phyloP scores from a whole-genome alignment of 2,113 vertebrate species.

The Delphinus delphis region DNA sequence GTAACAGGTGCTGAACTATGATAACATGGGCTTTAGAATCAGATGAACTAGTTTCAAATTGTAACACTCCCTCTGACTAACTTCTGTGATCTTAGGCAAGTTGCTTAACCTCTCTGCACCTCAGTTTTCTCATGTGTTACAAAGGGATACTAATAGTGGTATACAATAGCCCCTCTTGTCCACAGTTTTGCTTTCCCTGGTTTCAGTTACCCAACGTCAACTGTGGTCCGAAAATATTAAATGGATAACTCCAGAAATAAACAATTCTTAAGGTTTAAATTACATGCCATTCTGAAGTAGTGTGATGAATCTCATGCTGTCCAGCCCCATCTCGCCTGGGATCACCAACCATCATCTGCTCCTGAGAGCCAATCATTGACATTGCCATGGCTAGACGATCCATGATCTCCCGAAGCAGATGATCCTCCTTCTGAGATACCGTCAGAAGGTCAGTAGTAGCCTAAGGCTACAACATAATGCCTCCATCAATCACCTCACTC shows the following conservation, averaged over 20 bases:
- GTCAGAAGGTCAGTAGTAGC: too few species aligned
- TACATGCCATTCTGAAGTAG: neutral
- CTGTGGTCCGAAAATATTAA: neutral
- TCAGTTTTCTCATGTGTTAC: neutral
- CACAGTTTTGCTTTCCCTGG: neutral
- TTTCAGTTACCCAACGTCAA: neutral
- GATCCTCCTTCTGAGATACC: neutral
- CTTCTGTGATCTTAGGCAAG: neutral
- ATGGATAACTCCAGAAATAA: neutral
- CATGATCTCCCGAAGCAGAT: neutral
- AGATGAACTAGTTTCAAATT: neutral
- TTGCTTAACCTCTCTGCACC: constrained; percentile 3
- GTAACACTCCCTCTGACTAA: neutral
- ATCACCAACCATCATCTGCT: neutral
- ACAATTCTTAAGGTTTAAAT: neutral
- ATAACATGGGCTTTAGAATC: neutral
- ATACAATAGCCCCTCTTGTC: neutral
- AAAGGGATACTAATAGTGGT: neutral
- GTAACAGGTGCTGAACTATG: neutral
- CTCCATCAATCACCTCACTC: neutral
- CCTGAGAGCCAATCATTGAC: neutral
- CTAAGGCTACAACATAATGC: neutral
- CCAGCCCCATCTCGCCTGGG: neutral
- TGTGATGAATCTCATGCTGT: neutral
- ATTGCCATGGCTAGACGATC: neutral